Conservation (phyloP, 2,113 vertebrate species). For the Pygoscelis adeliae region DNA sequence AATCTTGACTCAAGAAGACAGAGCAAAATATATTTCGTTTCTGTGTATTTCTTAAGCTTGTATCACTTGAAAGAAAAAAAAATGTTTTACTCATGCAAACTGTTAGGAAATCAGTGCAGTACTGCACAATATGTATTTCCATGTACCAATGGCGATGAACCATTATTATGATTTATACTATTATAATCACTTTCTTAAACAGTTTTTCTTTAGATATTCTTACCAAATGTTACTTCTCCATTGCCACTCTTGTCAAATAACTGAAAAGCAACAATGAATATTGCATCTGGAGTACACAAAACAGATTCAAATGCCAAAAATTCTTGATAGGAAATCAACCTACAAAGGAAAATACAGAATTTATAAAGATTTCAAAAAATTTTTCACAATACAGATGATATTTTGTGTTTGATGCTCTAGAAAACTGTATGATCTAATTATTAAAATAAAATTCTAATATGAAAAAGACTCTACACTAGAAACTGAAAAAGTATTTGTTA, state of each 20-base stretch:
- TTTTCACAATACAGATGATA: background rate
- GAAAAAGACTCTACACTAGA: background rate
- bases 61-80: slow-evolving; percentile 1
- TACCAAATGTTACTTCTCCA: slow-evolving; percentile 95
- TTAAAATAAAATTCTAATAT: background rate
- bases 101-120: background rate
- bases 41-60: background rate
- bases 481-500: background rate
- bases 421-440: background rate
- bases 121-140: background rate
- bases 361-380: background rate
- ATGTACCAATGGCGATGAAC: background rate
- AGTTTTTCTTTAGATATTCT: slow-evolving; percentile 67
- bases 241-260: slow-evolving; percentile 94
- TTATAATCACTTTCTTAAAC: slow-evolving; percentile 39
- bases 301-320: slow-evolving; percentile 97
- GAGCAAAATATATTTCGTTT: background rate
- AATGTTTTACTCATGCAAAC: background rate
- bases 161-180: background rate
- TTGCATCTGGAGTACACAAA: slow-evolving; percentile 93
- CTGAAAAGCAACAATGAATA: slow-evolving; percentile 97
- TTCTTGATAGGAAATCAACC: slow-evolving; percentile 97
- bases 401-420: background rate
- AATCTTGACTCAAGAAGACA: background rate
- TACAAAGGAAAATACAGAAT: slow-evolving; percentile 73